Conservation (phyloP, 2,113 vertebrate genomes). For the Nymphicus hollandicus region DNA sequence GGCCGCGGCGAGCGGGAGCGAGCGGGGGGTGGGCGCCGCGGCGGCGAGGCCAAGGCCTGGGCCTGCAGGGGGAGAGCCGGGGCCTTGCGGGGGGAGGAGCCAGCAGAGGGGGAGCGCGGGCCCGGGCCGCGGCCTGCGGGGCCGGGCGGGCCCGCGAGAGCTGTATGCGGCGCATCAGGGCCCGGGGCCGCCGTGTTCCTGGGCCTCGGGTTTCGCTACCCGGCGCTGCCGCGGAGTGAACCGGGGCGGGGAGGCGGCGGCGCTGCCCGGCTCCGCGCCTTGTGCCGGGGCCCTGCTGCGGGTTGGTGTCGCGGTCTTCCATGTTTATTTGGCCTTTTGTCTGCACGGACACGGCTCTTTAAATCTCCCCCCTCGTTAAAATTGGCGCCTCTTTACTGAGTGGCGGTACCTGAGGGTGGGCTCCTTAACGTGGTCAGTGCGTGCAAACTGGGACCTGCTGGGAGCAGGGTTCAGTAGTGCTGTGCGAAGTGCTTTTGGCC, state of each 20-base stretch:
- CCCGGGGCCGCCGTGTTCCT: neutral
- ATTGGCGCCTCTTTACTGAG: neutral
- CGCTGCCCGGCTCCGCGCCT: neutral
- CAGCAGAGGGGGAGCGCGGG: neutral
- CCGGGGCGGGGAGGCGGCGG: neutral
- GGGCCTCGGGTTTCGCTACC: neutral
- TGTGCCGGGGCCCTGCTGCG: neutral
- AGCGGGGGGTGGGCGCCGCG: neutral
- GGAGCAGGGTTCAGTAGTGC: neutral
- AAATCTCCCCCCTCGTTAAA: neutral
- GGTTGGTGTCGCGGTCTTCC: neutral
- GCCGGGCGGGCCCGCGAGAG: neutral
- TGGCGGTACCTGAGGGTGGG: neutral
- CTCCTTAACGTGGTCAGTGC: neutral
- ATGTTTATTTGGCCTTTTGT: neutral
- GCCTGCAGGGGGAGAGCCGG: neutral
- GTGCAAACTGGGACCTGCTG: too few relatives aligned
- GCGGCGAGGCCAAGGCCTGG: neutral
- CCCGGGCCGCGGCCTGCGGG: neutral
- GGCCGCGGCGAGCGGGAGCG: neutral
- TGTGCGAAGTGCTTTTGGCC: neutral
- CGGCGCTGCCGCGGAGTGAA: neutral
- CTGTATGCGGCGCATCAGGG: neutral
- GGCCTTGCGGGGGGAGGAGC: neutral
- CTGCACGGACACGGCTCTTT: neutral